Evolutionary conservation across 2,888 invertebrate species (phyloP).

Genomic region (Eupithecia dodoneata): DNA sequence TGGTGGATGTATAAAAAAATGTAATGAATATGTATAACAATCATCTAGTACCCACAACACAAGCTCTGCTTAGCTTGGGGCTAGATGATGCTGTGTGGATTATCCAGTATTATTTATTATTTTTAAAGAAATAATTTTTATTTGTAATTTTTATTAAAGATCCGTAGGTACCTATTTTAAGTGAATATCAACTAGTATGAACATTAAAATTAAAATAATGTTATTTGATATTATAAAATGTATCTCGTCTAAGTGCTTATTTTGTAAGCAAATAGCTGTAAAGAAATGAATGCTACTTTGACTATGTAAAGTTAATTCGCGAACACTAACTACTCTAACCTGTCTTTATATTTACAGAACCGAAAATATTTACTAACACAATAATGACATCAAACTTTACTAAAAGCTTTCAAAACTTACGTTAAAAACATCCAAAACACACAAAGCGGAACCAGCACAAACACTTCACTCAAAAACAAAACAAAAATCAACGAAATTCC

Average conservation of each 20-base stretch:
- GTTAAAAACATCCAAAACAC: not conserved
- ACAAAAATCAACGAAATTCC: not conserved
- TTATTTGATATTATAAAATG: too few relatives aligned
- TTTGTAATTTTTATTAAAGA: not conserved
- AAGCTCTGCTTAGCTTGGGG: too few relatives aligned
- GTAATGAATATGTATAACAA: too few relatives aligned
- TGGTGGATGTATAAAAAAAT: too few relatives aligned
- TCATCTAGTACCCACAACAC: too few relatives aligned
- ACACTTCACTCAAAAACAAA: constrained; percentile 8
- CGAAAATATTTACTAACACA: not conserved
- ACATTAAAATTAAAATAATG: not conserved
- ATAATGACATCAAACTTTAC: not conserved
- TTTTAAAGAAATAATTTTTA: not conserved
- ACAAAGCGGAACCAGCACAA: not conserved
- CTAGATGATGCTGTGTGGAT: too few relatives aligned
- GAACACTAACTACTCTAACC: not conserved
- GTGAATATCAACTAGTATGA: not conserved
- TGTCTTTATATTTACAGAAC: not conserved
- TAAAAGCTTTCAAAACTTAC: not conserved
- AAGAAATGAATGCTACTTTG: too few relatives aligned
- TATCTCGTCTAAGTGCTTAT: too few relatives aligned
- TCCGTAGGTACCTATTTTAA: not conserved
- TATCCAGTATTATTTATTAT: too few relatives aligned
- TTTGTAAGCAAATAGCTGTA: too few relatives aligned
- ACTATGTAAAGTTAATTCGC: not conserved